Evolutionary conservation across 2,113 vertebrate genomes (phyloP).

Genomic region (Antechinus flavipes): DNA sequence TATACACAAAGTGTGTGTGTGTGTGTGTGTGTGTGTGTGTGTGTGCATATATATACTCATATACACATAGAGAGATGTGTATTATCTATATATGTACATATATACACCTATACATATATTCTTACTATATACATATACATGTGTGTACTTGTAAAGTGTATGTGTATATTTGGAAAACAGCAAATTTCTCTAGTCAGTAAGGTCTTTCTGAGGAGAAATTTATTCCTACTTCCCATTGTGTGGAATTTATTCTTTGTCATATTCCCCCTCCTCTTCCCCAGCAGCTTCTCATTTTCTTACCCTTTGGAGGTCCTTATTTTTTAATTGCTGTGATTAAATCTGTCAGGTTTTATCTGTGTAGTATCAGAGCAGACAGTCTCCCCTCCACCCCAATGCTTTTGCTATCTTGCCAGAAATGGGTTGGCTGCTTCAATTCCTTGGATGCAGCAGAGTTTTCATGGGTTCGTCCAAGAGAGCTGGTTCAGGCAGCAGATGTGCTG

Average conservation of each 20-base stretch:
- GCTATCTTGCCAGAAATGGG: too few species aligned
- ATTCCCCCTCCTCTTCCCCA: neutral
- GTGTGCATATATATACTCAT: too few species aligned
- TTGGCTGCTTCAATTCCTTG: neutral
- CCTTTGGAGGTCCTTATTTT: neutral
- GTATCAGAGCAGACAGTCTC: neutral
- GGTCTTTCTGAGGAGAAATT: neutral
- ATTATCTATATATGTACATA: neutral
- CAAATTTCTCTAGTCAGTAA: constrained; percentile 28
- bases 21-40: neutral
- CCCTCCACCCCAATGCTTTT: fast-evolving
- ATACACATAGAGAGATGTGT: too few species aligned
- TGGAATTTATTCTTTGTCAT: neutral
- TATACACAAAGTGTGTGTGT: neutral
- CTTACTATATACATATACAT: too few species aligned
- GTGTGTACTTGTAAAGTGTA: too few species aligned
- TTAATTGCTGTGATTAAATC: neutral
- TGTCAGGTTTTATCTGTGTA: fast-evolving
- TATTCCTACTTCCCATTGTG: neutral
- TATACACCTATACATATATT: neutral
- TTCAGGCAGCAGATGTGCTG: neutral
- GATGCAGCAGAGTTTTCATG: fast-evolving
- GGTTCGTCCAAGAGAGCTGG: neutral
- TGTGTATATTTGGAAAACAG: neutral
- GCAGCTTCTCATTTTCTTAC: fast-evolving